Percentiles rank a stretch among this genome's conserved stretches.
Conservation (phyloP, 1,140 invertebrate species). For the Chelonus insularis region DNA sequence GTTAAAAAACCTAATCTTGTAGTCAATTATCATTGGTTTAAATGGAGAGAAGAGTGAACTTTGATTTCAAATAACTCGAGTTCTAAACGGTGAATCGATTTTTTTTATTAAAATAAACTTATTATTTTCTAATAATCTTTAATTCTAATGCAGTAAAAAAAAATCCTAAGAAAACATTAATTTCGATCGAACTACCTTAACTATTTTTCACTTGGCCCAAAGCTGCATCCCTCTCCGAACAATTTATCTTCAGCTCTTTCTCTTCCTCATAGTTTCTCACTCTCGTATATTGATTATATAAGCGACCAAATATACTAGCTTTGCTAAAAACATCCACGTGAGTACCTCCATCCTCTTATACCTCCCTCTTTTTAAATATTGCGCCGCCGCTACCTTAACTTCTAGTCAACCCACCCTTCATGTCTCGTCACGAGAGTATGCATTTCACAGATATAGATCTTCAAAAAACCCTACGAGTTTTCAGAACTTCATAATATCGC, state of each 20-base stretch:
- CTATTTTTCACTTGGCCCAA: too few relatives aligned
- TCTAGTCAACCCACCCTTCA: background rate
- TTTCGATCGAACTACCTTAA: too few relatives aligned
- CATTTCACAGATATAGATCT: constrained; percentile 27
- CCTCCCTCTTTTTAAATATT: constrained; percentile 13
- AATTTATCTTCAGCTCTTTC: constrained; percentile 9
- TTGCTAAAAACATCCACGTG: constrained; percentile 40
- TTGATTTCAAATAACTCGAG: too few relatives aligned
- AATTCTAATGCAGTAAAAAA: too few relatives aligned
- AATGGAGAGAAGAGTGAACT: too few relatives aligned
- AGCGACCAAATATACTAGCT: constrained; percentile 46
- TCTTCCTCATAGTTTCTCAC: constrained; percentile 18
- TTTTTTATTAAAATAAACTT: too few relatives aligned
- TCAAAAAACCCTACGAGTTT: constrained; percentile 20
- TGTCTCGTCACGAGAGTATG: constrained; percentile 18
- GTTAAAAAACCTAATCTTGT: too few relatives aligned
- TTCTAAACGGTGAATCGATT: too few relatives aligned
- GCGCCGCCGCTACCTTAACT: constrained; percentile 14
- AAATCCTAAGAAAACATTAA: too few relatives aligned
- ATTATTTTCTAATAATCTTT: too few relatives aligned
- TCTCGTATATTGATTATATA: constrained; percentile 50
- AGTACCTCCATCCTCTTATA: background rate
- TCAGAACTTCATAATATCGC: background rate
- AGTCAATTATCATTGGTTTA: too few relatives aligned
- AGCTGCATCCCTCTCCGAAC: background rate